Evolutionary conservation across 2,888 invertebrate species (phyloP).

Genomic region (Tridacna crocea): DNA sequence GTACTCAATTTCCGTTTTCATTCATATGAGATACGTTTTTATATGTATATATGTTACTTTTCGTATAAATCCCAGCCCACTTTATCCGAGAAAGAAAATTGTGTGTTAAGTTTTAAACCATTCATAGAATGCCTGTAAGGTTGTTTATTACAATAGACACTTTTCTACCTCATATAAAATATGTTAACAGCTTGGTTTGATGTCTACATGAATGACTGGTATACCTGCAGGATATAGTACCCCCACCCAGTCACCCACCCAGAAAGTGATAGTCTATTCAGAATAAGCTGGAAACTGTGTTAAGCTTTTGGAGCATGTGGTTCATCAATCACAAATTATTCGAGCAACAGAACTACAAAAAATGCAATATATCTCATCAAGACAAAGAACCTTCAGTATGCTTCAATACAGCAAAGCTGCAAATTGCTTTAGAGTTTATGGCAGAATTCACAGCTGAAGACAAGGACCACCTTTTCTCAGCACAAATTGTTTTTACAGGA

Average conservation of each 20-base stretch:
- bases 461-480: no score
- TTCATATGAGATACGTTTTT: constrained; percentile 11
- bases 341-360: constrained; percentile 2
- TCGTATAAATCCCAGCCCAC: constrained; percentile 10
- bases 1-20: constrained; percentile 21
- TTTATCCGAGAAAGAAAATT: constrained; percentile 4
- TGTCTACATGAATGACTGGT: constrained; percentile 17
- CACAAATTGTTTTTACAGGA: no score
- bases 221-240: constrained; percentile 17
- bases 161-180: constrained; percentile 41
- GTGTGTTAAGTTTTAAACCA: constrained; percentile 22
- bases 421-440: no score
- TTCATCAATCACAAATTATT: background rate
- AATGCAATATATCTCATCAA: constrained; percentile 6
- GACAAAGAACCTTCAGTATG: no score
- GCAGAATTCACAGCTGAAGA: no score
- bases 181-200: constrained; percentile 29
- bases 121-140: constrained; percentile 12
- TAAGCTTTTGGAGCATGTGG: no score
- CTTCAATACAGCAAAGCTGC: no score
- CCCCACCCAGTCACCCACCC: background rate
- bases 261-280: constrained; percentile 2
- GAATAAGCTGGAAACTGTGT: constrained; percentile 14
- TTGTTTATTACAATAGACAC: constrained; percentile 36
- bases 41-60: constrained; percentile 5